Base-by-base conservation (phyloP, 2,113 vertebrate species). In the Copsychus sechellarum region DNA sequence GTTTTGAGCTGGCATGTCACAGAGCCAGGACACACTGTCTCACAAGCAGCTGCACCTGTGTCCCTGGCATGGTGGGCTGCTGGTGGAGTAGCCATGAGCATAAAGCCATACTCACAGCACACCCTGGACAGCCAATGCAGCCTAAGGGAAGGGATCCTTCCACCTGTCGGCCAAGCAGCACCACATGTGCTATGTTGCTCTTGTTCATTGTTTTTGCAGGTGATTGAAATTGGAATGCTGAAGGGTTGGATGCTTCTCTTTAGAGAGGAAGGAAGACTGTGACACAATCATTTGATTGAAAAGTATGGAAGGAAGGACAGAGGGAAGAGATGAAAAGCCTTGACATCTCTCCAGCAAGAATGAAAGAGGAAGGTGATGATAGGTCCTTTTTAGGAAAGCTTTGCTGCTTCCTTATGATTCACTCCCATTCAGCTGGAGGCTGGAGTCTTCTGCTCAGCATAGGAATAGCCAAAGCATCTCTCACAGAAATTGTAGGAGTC, bases 41-140 rank as follows among this genome's bases (percentile, higher is more conserved):
- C 29, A n/a, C 48, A 28, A 72, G 38, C 61, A 50, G 65, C 47
- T 53, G 31, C 61, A 26, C 53, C 73, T 5, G 12, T 71, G 48
- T 56, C 40, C 31, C 33, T 88, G 83, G 58, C 24, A 33, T 2
- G 13, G 20, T 12, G 47, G 45, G 47, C 50, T 79, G 66, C 48
- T 61, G 54, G 11, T 1, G 0, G 24, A 20, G 29, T 14, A 58
- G 38, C 48, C 25, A 25, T 0, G 2, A n/a, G 51, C 9, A 34
- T 24, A 73, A 48, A 50, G 5, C 8, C 40, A 29, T 38, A 9
- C 34, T 43, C 28, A 47, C 5, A 34, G 89, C 47, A 28, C 19
- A 47, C 26, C 34, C 25, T 29, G 79, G 73, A 66, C 50, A 92
- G 45, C 38, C 29, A n/a, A 0, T 0, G 0, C 18, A 65, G 36